These are phyloP conservation scores for Odontocolon sp. DNA, from an alignment of 2,888 invertebrate genomes.

Conservation along the genomic window DNA sequence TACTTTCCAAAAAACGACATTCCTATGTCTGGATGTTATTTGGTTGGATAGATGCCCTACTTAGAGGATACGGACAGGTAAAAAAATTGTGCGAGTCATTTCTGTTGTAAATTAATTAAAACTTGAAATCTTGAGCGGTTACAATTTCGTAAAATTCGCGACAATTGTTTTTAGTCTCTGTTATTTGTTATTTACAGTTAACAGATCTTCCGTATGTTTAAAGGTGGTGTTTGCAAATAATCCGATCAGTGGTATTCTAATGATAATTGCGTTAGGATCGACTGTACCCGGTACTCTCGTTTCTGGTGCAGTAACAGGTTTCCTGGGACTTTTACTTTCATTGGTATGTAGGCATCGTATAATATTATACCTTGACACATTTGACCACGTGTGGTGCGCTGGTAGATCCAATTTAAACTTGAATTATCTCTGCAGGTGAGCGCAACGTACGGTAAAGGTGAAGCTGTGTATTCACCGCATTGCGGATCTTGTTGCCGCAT, in stretches of 20 bases:
- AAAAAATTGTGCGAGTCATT: neutral
- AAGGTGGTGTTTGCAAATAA: conserved; percentile 81
- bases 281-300: conserved; percentile 72
- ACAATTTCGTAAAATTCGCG: no score
- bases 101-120: no score
- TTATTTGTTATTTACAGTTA: no score
- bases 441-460: neutral
- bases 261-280: conserved; percentile 75
- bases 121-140: no score
- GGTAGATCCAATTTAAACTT: conserved; percentile 44
- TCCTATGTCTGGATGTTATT: conserved; percentile 69
- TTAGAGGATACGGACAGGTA: conserved; percentile 79
- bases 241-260: conserved; percentile 79
- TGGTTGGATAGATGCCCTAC: conserved; percentile 75
- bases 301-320: conserved; percentile 71
- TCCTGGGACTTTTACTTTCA: conserved; percentile 75
- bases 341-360: conserved; percentile 67
- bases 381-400: neutral
- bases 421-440: conserved; percentile 55
- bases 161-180: no score
- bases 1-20: conserved; percentile 67
- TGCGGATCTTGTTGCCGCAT: conserved; percentile 62
- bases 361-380: neutral
- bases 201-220: no score
- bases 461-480: conserved; percentile 56